Evolutionary conservation across 2,113 vertebrate genomes (phyloP).

Genomic region (Talpa occidentalis): DNA sequence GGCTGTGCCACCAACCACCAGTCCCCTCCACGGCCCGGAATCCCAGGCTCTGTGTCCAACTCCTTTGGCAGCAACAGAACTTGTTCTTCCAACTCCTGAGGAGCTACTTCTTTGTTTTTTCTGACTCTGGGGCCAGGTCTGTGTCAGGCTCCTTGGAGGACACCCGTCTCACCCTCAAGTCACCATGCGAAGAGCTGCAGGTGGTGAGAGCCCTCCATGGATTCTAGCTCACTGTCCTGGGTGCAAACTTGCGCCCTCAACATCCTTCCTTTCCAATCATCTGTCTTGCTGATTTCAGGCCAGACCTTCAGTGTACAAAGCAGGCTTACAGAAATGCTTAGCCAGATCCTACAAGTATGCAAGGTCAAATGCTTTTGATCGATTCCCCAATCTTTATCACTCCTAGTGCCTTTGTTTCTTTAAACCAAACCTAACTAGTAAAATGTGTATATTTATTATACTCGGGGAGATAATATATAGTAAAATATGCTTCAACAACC

Average conservation of each 20-base stretch:
- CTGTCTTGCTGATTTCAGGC: background rate
- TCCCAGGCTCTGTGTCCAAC: too few species aligned
- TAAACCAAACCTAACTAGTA: conserved; percentile 23
- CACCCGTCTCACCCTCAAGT: background rate
- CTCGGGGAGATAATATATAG: background rate
- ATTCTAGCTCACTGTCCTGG: accelerated
- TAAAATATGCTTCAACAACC: background rate
- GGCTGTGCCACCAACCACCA: background rate
- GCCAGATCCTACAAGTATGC: background rate
- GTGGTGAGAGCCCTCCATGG: background rate
- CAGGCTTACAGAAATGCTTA: background rate
- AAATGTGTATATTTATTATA: background rate
- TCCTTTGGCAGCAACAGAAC: background rate
- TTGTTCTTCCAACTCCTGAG: background rate
- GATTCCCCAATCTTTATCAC: background rate
- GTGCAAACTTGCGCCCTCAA: background rate
- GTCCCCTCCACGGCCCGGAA: background rate
- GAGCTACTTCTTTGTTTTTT: background rate
- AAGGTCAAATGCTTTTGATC: background rate
- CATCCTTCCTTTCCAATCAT: background rate
- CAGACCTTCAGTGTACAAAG: background rate
- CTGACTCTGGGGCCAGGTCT: background rate
- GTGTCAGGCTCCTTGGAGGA: background rate
- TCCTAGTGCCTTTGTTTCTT: background rate
- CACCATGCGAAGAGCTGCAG: background rate